Evolutionary conservation across 2,797 vertebrate species (phyloP).

Genomic region (Odontamblyopus rebecca): DNA sequence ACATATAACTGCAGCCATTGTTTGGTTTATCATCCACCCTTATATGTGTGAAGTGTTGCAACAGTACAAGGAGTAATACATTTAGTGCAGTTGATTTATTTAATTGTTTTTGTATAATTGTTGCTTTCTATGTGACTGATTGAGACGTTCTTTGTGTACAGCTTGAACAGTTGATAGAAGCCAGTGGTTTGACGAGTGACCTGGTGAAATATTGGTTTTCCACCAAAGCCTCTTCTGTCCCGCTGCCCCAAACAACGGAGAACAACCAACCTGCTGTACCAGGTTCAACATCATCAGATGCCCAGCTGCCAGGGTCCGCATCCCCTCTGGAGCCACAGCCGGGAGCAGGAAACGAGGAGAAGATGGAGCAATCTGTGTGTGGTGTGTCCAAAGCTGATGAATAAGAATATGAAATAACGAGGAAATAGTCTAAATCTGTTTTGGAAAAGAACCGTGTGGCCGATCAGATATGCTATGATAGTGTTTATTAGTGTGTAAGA

Average conservation of each 20-base stretch:
- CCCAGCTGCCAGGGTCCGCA: slow-evolving; percentile 33
- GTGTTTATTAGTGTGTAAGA: background rate
- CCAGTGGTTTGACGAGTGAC: slow-evolving; percentile 81
- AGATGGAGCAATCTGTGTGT: slow-evolving; percentile 62
- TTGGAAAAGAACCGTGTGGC: background rate
- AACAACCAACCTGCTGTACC: slow-evolving; percentile 18
- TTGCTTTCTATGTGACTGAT: background rate
- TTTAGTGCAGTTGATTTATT: background rate
- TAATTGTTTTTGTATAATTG: background rate
- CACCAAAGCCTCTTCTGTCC: slow-evolving; percentile 55
- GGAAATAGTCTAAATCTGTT: slow-evolving; percentile 2
- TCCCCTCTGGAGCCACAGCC: slow-evolving; percentile 49
- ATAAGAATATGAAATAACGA: slow-evolving; percentile 62
- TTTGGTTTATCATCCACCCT: background rate
- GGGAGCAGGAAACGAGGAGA: slow-evolving; percentile 59
- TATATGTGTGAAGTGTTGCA: background rate
- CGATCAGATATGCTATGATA: background rate
- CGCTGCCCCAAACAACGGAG: slow-evolving; percentile 32
- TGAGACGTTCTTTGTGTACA: slow-evolving; percentile 54
- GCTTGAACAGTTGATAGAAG: slow-evolving; percentile 80
- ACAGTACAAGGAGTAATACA: background rate
- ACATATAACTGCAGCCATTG: background rate
- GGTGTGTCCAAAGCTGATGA: slow-evolving; percentile 32
- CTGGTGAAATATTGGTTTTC: slow-evolving; percentile 89
- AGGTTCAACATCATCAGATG: slow-evolving; percentile 23